Evolutionary conservation across 2,113 vertebrate species (phyloP).

Genomic region (Ceuthmochares aereus): DNA sequence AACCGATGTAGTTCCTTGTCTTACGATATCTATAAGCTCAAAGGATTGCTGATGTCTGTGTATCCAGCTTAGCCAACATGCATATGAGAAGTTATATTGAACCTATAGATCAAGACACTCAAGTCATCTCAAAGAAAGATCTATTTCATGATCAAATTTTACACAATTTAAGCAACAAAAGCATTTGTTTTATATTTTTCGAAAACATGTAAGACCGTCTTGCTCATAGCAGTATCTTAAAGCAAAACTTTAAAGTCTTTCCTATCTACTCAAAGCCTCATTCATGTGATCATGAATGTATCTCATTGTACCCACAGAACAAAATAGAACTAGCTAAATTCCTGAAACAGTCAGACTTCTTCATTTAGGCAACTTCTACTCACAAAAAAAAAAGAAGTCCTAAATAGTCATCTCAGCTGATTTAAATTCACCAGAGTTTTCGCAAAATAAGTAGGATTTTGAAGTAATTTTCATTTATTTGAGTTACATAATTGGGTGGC

Average conservation of each 20-base stretch:
- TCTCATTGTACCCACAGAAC: neutral
- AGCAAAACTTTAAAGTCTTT: neutral
- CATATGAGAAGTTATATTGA: neutral
- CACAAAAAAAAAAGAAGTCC: neutral
- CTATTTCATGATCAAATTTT: neutral
- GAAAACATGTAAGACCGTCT: neutral
- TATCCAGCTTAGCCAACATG: neutral
- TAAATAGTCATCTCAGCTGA: conserved; percentile 45
- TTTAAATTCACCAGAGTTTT: conserved; percentile 72
- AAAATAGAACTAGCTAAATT: rapidly evolving
- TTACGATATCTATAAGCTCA: neutral
- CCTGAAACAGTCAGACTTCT: neutral
- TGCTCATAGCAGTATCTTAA: neutral
- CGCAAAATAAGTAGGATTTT: conserved; percentile 68
- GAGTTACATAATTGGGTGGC: conserved; percentile 76
- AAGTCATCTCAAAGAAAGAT: neutral
- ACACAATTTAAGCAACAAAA: neutral
- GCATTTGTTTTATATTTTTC: neutral
- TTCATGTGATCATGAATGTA: neutral
- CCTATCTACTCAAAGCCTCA: neutral
- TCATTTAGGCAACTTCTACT: neutral
- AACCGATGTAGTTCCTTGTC: neutral
- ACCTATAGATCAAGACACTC: neutral
- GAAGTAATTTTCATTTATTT: conserved; percentile 79
- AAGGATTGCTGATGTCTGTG: rapidly evolving